phyloP scores from a whole-genome alignment of 2,113 vertebrate genomes.

The Tragelaphus imberbis region DNA sequence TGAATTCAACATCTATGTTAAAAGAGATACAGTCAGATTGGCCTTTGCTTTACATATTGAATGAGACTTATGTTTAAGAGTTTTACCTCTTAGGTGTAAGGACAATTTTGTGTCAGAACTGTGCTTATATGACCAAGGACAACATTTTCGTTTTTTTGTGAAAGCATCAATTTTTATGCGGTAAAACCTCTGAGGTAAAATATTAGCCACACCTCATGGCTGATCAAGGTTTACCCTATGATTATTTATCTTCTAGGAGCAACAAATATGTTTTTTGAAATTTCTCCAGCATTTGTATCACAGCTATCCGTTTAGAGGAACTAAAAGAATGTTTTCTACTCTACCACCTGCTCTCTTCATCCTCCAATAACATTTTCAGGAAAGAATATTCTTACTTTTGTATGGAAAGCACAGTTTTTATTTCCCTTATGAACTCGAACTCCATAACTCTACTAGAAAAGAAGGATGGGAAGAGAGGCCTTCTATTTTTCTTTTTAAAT shows the following conservation, averaged over 20 bases:
- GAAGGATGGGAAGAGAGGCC: background rate
- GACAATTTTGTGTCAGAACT: conserved; percentile 19
- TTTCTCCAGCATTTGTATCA: background rate
- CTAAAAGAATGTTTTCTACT: background rate
- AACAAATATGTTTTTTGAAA: background rate
- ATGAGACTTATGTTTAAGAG: conserved; percentile 11
- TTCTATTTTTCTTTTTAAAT: background rate
- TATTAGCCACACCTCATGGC: background rate
- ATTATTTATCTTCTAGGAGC: background rate
- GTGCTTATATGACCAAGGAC: background rate
- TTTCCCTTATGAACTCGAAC: background rate
- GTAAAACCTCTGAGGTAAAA: background rate
- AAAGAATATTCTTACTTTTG: background rate
- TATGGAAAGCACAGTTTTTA: background rate
- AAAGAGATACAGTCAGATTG: background rate
- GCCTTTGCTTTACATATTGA: conserved; percentile 20
- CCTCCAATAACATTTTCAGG: background rate
- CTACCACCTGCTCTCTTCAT: background rate
- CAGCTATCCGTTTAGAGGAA: background rate
- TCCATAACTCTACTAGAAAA: background rate
- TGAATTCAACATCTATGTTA: conserved; percentile 38
- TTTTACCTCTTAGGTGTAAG: background rate
- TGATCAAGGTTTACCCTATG: background rate
- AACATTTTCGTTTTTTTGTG: background rate
- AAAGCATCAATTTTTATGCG: background rate